Percentiles rank a stretch among this genome's conserved stretches.
These are phyloP conservation scores for Phenacoccus solenopsis DNA, from an alignment of 1,140 invertebrate species.

Conservation along the genomic window DNA sequence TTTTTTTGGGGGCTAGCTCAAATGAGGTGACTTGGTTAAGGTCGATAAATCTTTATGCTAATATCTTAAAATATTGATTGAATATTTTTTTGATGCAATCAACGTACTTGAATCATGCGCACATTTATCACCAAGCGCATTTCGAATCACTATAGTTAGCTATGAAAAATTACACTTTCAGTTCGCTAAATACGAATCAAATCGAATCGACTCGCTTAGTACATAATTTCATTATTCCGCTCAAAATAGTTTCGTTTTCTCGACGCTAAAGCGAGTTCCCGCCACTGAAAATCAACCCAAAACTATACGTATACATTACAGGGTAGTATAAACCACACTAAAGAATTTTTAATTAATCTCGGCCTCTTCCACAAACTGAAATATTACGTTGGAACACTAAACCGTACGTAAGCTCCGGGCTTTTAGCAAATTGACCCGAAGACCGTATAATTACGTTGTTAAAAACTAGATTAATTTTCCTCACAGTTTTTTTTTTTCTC, in stretches of 20 bases:
- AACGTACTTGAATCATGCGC: too few species aligned
- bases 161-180: too few species aligned
- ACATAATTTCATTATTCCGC: not conserved
- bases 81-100: too few species aligned
- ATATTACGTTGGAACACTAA: not conserved
- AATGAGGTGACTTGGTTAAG: too few species aligned
- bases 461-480: not conserved
- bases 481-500: not conserved
- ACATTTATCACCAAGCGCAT: too few species aligned
- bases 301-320: too few species aligned
- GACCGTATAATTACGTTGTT: not conserved
- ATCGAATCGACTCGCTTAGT: not conserved
- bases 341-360: not conserved
- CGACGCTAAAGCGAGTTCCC: not conserved
- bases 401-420: not conserved
- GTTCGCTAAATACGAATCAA: too few species aligned
- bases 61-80: too few species aligned
- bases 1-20: too few species aligned
- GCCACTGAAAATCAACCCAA: not conserved
- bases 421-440: not conserved
- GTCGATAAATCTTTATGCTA: too few species aligned
- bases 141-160: too few species aligned
- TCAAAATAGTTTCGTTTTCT: not conserved
- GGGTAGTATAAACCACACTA: not conserved
- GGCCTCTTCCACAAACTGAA: not conserved